Evolutionary conservation across 2,797 vertebrate species (phyloP).

Genomic region (Gallinago nigripennis): DNA sequence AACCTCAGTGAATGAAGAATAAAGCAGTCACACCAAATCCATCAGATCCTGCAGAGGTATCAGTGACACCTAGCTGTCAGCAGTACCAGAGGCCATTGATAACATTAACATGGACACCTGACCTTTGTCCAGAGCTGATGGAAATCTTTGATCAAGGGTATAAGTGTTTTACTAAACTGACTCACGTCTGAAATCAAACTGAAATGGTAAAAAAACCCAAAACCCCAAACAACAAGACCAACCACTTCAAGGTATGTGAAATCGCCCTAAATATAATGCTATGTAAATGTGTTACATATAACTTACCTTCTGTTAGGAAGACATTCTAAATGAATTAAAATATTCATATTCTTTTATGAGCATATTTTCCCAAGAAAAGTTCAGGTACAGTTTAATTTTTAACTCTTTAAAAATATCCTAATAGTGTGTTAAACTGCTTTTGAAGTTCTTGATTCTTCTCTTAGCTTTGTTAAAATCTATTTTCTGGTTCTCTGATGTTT

Average conservation of each 20-base stretch:
- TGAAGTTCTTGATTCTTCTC: neutral
- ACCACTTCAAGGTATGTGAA: neutral
- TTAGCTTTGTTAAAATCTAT: neutral
- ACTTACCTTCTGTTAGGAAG: neutral
- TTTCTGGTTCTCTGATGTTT: neutral
- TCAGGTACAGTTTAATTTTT: neutral
- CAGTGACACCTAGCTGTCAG: constrained; percentile 46
- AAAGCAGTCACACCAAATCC: constrained; percentile 58
- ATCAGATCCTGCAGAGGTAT: constrained; percentile 14
- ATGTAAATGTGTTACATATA: neutral
- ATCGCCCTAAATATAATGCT: neutral
- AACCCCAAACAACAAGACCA: neutral
- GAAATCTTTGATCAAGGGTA: constrained; percentile 53
- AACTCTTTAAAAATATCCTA: neutral
- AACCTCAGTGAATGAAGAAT: constrained; percentile 23
- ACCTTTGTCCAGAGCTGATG: constrained; percentile 43
- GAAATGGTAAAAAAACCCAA: neutral
- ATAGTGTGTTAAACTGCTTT: neutral
- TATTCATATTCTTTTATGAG: neutral
- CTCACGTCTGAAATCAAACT: neutral
- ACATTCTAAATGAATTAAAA: neutral
- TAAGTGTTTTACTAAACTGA: neutral
- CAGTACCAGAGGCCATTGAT: neutral
- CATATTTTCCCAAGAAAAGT: neutral
- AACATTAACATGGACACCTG: constrained; percentile 44